Percentiles rank a stretch among this genome's conserved stretches.
Conservation (phyloP, 2,888 invertebrate genomes). For the Nomada flava region DNA sequence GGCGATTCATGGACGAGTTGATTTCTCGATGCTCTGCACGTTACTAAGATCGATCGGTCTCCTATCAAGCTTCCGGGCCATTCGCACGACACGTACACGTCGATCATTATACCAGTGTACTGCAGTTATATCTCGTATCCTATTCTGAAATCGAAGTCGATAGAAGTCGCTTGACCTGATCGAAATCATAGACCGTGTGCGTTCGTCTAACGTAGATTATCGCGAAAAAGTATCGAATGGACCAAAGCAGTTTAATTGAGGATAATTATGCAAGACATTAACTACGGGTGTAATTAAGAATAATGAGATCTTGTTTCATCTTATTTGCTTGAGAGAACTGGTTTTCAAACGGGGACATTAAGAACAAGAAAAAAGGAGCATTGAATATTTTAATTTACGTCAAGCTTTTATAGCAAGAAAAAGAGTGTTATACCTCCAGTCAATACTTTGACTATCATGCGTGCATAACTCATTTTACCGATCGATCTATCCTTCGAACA, state of each 20-base stretch:
- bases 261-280: slow-evolving; percentile 40
- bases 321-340: slow-evolving; percentile 22
- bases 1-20: slow-evolving; percentile 48
- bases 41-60: slow-evolving; percentile 46
- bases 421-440: not conserved
- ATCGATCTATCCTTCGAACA: not conserved
- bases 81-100: slow-evolving; percentile 5
- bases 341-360: slow-evolving; percentile 17
- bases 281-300: slow-evolving; percentile 29
- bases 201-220: not conserved
- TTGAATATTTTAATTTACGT: slow-evolving; percentile 8
- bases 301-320: slow-evolving; percentile 32
- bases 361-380: not conserved
- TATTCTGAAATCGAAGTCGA: slow-evolving; percentile 33
- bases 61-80: slow-evolving; percentile 24
- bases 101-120: slow-evolving; percentile 28
- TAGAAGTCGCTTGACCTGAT: not conserved
- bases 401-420: not conserved
- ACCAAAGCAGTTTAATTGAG: slow-evolving; percentile 17
- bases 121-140: slow-evolving; percentile 20
- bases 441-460: not conserved
- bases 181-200: not conserved
- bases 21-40: slow-evolving; percentile 44
- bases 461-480: not conserved
- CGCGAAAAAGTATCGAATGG: slow-evolving; percentile 6